These are phyloP conservation scores for Catocala fraxini DNA, from an alignment of 2,888 invertebrate genomes.

Conservation along the genomic window DNA sequence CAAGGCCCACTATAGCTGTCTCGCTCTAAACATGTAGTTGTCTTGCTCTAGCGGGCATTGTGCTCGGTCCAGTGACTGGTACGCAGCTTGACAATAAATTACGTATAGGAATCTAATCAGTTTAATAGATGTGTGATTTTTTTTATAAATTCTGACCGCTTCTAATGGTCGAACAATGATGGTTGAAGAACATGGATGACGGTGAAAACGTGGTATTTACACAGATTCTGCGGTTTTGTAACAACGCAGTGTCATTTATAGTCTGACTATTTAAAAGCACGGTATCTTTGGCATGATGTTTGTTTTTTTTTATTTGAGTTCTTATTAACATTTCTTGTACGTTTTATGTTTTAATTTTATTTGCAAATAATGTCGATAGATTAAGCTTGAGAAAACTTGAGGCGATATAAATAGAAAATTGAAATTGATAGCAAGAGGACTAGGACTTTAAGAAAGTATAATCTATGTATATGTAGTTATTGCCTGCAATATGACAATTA, in stretches of 20 bases:
- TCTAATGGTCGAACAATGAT: conserved; percentile 21
- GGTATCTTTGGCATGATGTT: neutral
- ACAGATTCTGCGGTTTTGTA: conserved; percentile 16
- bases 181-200: conserved; percentile 12
- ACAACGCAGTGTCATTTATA: conserved; percentile 18
- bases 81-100: conserved; percentile 83
- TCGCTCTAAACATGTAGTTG: conserved; percentile 69
- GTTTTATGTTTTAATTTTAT: too few relatives aligned
- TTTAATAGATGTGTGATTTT: conserved; percentile 85
- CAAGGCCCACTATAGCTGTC: conserved; percentile 84
- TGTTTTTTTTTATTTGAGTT: conserved; percentile 19
- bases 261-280: conserved; percentile 12
- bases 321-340: neutral
- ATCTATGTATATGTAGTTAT: too few relatives aligned
- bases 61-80: conserved; percentile 73
- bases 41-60: conserved; percentile 84
- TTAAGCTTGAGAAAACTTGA: too few relatives aligned
- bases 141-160: conserved; percentile 58
- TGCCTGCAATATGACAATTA: too few relatives aligned
- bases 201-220: conserved; percentile 31
- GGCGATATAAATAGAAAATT: too few relatives aligned
- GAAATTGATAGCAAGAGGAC: too few relatives aligned
- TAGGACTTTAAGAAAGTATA: too few relatives aligned
- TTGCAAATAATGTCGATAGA: too few relatives aligned
- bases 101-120: conserved; percentile 87